These are phyloP conservation scores for Etheostoma spectabile DNA, from an alignment of 2,113 vertebrate species.

Conservation along the genomic window DNA sequence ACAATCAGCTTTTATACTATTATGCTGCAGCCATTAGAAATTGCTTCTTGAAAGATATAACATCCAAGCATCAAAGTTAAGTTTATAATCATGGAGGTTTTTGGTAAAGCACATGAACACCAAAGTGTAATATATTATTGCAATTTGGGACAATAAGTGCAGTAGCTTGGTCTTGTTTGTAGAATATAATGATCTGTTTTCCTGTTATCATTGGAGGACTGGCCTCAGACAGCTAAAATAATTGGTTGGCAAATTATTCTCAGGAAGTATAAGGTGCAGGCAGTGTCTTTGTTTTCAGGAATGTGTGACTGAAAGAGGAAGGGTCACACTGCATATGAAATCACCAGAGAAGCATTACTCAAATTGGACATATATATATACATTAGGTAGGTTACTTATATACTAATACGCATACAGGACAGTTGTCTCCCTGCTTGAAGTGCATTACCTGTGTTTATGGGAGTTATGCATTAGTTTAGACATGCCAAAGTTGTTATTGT, in stretches of 20 bases:
- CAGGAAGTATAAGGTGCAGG: neutral
- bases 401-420: neutral
- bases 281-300: neutral
- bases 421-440: neutral
- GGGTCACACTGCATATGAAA: neutral
- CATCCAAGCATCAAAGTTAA: neutral
- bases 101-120: neutral
- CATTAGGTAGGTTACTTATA: neutral
- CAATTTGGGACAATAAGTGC: neutral
- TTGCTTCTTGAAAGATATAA: neutral
- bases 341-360: neutral
- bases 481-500: neutral
- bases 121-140: neutral
- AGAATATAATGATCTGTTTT: neutral
- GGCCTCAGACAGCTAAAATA: neutral
- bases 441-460: neutral
- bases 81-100: neutral
- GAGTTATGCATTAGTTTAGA: neutral
- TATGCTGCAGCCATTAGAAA: neutral
- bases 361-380: neutral
- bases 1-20: neutral
- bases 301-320: neutral
- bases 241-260: neutral
- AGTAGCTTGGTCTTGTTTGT: neutral
- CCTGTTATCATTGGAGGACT: neutral